Evolutionary conservation across 2,797 vertebrate species (phyloP), one percentile per base, ranked within the genome.

Genomic region (Myotis pilosus): DNA sequence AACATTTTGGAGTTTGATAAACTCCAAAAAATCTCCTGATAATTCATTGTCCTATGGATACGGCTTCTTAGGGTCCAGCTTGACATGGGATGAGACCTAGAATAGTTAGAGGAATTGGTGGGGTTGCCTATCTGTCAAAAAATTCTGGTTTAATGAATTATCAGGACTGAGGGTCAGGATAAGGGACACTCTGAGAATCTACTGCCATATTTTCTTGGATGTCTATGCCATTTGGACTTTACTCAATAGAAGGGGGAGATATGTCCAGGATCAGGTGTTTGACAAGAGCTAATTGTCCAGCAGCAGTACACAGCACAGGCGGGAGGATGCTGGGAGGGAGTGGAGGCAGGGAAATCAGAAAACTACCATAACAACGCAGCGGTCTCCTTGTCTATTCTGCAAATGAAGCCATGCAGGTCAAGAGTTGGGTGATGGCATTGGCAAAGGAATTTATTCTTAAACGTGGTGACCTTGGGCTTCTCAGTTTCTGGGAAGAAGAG

Each of bases 401-500:
- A 68, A 49, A 60, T 11, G 30, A 87, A 86, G 41, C 60, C 41
- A 55, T 55, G 92, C 15, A 16, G 33, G 53, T 47, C 25, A 62
- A 76, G 75, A 41, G 71, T 1, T 75, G 60, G 36, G 44, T 41
- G 33, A 64, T 7, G 15, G 17, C 16, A 41, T 4, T 78, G 66
- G 62, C 81, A 38, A 91, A 44, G 53, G 49, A 84, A 75, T 60
- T 66, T 22, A 55, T 36, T 78, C 71, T 80, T 83, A 36, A 72
- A 20, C 41, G 25, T 36, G 81, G 22, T 81, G 28, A 64, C n/a
- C 22, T 17, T 22, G 10, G 19, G 47, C 71, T 91, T 92, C 89
- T 78, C 60, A 44, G 44, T 33, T 76, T 94, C 95, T 81, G n/a
- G 83, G 64, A 90, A 74, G 83, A 47, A 53, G 74, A 87, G 15